Evolutionary conservation across 37 sponge, comb jelly and placozoan genomes (phyloP), one percentile per base, ranked within the genome.

Genomic region (Corticium candelabrum): DNA sequence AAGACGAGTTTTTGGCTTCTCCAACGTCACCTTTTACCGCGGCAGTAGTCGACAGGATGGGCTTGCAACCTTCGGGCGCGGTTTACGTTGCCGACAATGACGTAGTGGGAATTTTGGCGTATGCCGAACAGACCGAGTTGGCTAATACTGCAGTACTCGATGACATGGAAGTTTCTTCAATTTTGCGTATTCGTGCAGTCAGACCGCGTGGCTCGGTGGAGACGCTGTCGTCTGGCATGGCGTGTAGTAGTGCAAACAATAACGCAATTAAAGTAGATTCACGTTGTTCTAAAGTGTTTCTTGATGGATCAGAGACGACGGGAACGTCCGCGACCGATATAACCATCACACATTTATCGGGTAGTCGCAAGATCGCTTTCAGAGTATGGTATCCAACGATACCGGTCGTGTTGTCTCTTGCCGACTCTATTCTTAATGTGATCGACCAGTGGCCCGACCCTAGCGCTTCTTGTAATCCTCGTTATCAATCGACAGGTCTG

Each of bases 121-220:
- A 68, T 33, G 77, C 69, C n/a, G 76, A 35, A 0, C 83, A 86
- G 30, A 43, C 90, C 1, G 79, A 83, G 75, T 40, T 89, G 1
- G 72, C 86, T 27, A 89, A 89, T 68, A 89, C 90, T 40, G 90
- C 87, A 75, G 84, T 62, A 33, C 74, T 89, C 31, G 35, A 70
- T 5, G 86, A 80, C 3, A 41, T 1, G 1, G 3, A 29, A 1
- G 31, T 83, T 1, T 76, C 72, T 31, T 83, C 37, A 41, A 74
- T 0, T 77, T 36, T 3, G 84, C 40, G 21, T 79, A 74, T 41
- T 41, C 80, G 30, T 76, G 82, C 0, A 83, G 89, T 0, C 27
- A 50, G 30, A 34, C 82, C 31, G 4, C 57, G 1, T 67, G 68
- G 11, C 69, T 75, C 69, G 21, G 0, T 39, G 37, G 2, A 11